Evolutionary conservation across 2,113 vertebrate genomes (phyloP), one percentile per base, ranked within the genome.

Genomic region (Bos javanicus): DNA sequence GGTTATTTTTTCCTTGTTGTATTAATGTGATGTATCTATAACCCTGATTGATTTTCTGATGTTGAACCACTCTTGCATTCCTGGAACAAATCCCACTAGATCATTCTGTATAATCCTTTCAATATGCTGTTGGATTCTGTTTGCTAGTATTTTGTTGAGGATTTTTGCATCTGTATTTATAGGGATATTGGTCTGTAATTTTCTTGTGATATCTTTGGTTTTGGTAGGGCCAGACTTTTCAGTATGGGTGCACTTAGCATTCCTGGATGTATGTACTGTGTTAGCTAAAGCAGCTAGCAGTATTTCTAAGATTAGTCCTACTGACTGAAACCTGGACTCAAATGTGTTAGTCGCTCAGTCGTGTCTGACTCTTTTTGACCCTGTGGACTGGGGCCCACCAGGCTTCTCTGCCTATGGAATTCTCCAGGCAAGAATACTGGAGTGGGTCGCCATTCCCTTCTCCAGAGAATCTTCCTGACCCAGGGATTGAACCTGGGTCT

Each of bases 201-300:
- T 89, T 87, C 80, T 87, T 80, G 12, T 74, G 64, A 91, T 30
- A 19, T 91, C 83, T 97, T 88, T 74, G 87, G n/a, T 94, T 97
- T 91, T 84, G 76, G 23, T 67, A 91, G 62, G 52, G 59, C 62
- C 71, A 76, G 74, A 92, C 48, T 92, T 95, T 90, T 95, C 80
- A 87, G 46, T 83, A 80, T 39, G n/a, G 16, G 56, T 54, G 9
- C 23, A 93, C 10, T 91, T 83, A 76, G 80, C 33, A 89, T 67
- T 94, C 48, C 39, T 81, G 71, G 54, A n/a, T 54, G 15, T 81
- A 74, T 23, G 19, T 39, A 74, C 57, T 91, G 33, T 90, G 82
- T 92, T 92, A 93, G 56, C 33, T 82, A 67, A 81, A 84, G 57
- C 60, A 95, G 36, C 76, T 91, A 87, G n/a, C 48, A 90, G 33